These are phyloP conservation scores for Leucophenga maculata DNA, from an alignment of 2,888 invertebrate genomes.

Conservation along the genomic window DNA sequence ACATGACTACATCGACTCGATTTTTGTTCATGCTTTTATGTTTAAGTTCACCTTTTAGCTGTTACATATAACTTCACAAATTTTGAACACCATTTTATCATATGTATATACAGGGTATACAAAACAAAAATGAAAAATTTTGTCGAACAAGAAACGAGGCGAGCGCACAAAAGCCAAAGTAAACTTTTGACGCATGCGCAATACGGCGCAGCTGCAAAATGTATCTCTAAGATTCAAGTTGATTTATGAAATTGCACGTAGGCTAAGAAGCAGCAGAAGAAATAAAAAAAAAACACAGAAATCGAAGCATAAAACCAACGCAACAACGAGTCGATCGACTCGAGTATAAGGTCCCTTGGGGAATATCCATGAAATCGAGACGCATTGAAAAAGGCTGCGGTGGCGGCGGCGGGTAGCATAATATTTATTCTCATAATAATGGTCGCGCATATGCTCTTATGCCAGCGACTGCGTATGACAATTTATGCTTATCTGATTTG, in stretches of 20 bases:
- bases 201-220: conserved; percentile 14
- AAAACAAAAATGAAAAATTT: no score
- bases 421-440: conserved; percentile 9
- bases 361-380: neutral
- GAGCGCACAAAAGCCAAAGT: no score
- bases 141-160: no score
- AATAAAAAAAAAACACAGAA: conserved; percentile 13
- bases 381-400: neutral
- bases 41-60: no score
- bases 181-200: no score
- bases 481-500: conserved; percentile 44
- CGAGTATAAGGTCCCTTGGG: conserved; percentile 11
- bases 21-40: no score
- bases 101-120: no score
- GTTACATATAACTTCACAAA: no score
- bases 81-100: no score
- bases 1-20: no score
- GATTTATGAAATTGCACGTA: conserved; percentile 67
- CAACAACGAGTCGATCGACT: neutral
- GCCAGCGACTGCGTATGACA: conserved; percentile 48
- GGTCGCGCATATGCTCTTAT: neutral
- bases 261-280: no score
- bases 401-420: neutral
- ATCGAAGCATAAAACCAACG: neutral
- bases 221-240: conserved; percentile 41